Percentiles rank a stretch among this genome's conserved stretches.
These are phyloP conservation scores for Epinephelus malabaricus DNA, from an alignment of 2,797 vertebrate species.

Conservation along the genomic window DNA sequence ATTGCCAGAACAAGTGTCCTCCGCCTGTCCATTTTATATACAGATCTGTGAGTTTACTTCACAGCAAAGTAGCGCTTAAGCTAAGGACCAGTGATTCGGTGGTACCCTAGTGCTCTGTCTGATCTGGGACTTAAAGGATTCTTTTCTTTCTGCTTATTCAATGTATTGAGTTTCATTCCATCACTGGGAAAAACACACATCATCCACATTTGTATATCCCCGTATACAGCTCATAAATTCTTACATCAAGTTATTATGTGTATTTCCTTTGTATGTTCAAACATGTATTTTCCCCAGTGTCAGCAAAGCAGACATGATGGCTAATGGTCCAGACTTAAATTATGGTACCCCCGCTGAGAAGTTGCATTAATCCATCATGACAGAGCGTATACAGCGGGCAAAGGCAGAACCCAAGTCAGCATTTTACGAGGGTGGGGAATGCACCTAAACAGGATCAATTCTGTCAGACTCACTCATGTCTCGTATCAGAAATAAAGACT, in stretches of 20 bases:
- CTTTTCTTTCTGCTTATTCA: conserved; percentile 2
- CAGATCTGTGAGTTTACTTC: no score
- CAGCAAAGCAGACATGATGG: conserved; percentile 21
- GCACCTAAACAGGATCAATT: conserved; percentile 3
- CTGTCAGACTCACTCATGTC: conserved; percentile 35
- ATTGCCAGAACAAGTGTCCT: no score
- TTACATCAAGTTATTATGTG: not conserved
- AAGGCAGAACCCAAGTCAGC: conserved; percentile 38
- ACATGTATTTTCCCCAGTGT: not conserved
- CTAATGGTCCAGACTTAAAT: conserved; percentile 20
- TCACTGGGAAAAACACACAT: not conserved
- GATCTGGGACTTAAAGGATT: no score
- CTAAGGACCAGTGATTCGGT: no score
- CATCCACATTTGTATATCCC: not conserved
- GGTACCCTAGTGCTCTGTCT: no score
- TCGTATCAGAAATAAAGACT: conserved; percentile 6
- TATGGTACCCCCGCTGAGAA: conserved; percentile 5
- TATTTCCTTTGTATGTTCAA: conserved; percentile 31
- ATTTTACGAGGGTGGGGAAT: conserved; percentile 23
- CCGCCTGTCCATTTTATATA: no score
- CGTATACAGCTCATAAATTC: not conserved
- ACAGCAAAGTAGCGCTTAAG: no score
- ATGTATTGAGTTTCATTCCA: not conserved
- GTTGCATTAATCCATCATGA: conserved; percentile 45
- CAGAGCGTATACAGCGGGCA: conserved; percentile 4